A percentile compares a stretch with the other conserved stretches of the same genome.
Evolutionary conservation across 2,888 invertebrate species (phyloP).

Genomic region (Machimus atricapillus): DNA sequence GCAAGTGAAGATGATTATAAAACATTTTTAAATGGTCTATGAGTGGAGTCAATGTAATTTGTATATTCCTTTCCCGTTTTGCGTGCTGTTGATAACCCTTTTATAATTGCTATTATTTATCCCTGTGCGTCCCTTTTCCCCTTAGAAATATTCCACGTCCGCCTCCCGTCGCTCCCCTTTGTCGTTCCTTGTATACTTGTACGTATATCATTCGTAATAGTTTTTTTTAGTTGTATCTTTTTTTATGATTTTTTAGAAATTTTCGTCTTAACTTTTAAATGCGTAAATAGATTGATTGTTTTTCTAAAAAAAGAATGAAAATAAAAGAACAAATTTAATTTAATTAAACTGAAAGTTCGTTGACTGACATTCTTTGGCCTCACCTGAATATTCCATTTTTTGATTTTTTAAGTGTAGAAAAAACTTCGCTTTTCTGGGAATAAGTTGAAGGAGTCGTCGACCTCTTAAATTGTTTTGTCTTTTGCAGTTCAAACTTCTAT

Average conservation of each 20-base stretch:
- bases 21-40: slow-evolving; percentile 1
- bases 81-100: not conserved
- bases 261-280: slow-evolving; percentile 32
- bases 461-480: not conserved
- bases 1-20: not conserved
- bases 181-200: slow-evolving; percentile 3
- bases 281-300: slow-evolving; percentile 44
- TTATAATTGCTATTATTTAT: not conserved
- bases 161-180: not conserved
- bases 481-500: too few species aligned
- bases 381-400: not conserved
- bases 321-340: slow-evolving; percentile 41
- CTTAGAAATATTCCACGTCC: not conserved
- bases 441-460: not conserved
- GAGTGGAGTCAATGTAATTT: not conserved
- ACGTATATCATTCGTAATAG: not conserved
- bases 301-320: slow-evolving; percentile 38
- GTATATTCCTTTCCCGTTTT: not conserved
- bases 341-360: slow-evolving; percentile 37
- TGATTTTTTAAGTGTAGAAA: not conserved
- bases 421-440: not conserved
- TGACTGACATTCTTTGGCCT: not conserved
- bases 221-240: not conserved
- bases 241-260: slow-evolving; percentile 21
- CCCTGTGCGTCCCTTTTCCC: not conserved